phyloP scores from a whole-genome alignment of 2,797 vertebrate genomes.

The Oreochromis mossambicus region DNA sequence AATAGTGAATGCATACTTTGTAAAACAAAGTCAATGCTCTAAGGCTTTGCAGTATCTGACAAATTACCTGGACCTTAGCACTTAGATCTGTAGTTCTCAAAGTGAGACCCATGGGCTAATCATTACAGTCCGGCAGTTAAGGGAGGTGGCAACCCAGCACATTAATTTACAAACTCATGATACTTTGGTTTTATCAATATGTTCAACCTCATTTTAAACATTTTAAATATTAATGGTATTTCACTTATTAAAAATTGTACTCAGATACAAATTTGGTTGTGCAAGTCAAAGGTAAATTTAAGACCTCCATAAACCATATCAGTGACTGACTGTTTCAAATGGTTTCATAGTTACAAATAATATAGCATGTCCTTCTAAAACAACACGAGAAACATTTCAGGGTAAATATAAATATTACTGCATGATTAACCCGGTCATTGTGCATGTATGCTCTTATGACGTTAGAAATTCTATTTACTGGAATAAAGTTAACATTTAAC shows the following conservation, averaged over 20 bases:
- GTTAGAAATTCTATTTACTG: not conserved
- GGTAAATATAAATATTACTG: not conserved
- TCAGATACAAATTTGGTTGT: not conserved
- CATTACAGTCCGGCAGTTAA: not conserved
- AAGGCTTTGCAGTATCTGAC: not conserved
- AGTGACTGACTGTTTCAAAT: not conserved
- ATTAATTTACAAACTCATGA: not conserved
- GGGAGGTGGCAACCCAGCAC: not conserved
- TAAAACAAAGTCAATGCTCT: not conserved
- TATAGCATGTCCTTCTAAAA: not conserved
- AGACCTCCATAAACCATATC: not conserved
- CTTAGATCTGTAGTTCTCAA: not conserved
- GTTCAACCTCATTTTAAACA: not conserved
- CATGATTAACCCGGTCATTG: not conserved
- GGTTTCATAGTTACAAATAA: not conserved
- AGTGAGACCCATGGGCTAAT: not conserved
- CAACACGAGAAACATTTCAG: not conserved
- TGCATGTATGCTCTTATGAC: not conserved
- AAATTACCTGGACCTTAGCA: rapidly evolving
- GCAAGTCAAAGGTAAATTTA: not conserved
- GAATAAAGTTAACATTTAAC: not conserved
- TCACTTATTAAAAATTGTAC: not conserved
- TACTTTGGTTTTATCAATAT: not conserved
- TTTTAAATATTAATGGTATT: not conserved
- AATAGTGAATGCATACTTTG: not conserved